Evolutionary conservation across 2,113 vertebrate species (phyloP).

Genomic region (Nycticebus coucang): DNA sequence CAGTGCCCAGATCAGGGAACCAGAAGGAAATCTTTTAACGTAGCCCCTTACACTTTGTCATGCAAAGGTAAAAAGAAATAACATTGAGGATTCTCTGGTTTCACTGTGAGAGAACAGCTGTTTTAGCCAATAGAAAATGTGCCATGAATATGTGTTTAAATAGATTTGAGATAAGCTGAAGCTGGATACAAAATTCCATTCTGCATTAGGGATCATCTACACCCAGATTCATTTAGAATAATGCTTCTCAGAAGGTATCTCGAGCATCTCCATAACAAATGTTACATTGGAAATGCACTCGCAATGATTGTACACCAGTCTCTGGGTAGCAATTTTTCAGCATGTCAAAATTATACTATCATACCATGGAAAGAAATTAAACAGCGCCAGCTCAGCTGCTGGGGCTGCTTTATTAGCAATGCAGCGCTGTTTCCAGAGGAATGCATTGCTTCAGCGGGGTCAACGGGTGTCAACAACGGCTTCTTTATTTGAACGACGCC

Average conservation of each 20-base stretch:
- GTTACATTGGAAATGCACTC: constrained; percentile 68
- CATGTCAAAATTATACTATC: constrained; percentile 77
- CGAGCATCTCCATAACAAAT: constrained; percentile 72
- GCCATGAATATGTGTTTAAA: constrained; percentile 37
- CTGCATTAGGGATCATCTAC: constrained; percentile 57
- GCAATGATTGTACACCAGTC: constrained; percentile 74
- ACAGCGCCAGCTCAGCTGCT: constrained; percentile 65
- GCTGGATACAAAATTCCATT: constrained; percentile 55
- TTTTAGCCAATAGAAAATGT: not conserved
- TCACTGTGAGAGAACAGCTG: constrained; percentile 40
- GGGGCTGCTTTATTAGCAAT: constrained; percentile 73
- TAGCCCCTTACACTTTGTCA: not conserved
- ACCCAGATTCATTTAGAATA: constrained; percentile 79
- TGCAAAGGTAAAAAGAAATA: constrained; percentile 24
- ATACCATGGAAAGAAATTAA: constrained; percentile 83
- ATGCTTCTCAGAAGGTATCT: constrained; percentile 75
- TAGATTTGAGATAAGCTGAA: constrained; percentile 58
- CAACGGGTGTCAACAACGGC: constrained; percentile 32
- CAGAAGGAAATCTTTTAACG: constrained; percentile 38
- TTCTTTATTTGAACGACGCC: not conserved
- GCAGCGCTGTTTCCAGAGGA: constrained; percentile 63
- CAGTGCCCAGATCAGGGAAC: too few relatives aligned
- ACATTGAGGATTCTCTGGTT: constrained; percentile 58
- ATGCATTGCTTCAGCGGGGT: constrained; percentile 60
- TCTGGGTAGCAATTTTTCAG: constrained; percentile 78